These are phyloP conservation scores for Polypterus senegalus DNA, from an alignment of 2,113 vertebrate genomes.

Conservation along the genomic window DNA sequence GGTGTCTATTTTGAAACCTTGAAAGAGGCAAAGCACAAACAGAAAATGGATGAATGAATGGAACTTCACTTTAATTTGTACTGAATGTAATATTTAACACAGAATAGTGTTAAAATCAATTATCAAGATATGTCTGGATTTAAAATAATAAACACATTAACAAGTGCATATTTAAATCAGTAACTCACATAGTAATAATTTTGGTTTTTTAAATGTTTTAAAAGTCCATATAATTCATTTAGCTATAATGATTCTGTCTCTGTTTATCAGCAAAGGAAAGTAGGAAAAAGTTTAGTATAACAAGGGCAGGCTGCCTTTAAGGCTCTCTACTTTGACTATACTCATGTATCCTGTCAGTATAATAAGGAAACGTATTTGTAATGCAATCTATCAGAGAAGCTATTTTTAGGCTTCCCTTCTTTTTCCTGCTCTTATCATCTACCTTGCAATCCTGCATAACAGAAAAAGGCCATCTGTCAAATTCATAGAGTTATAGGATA, in stretches of 20 bases:
- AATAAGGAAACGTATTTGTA: not conserved
- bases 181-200: too few species aligned
- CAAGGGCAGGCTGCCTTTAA: constrained; percentile 18
- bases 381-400: constrained; percentile 4
- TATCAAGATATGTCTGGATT: too few species aligned
- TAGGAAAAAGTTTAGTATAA: constrained; percentile 12
- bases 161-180: too few species aligned
- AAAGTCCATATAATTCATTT: constrained; percentile 16
- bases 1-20: too few species aligned
- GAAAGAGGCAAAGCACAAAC: too few species aligned
- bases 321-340: not conserved
- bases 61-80: too few species aligned
- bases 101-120: too few species aligned
- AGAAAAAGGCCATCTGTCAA: constrained; percentile 2
- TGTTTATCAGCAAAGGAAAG: constrained; percentile 11
- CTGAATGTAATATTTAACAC: too few species aligned
- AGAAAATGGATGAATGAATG: too few species aligned
- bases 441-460: not conserved
- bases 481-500: not conserved
- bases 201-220: too few species aligned
- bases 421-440: not conserved
- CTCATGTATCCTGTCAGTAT: constrained; percentile 1
- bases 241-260: constrained; percentile 18
- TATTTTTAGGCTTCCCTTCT: not conserved
- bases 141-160: too few species aligned